Evolutionary conservation across 2,113 vertebrate species (phyloP).

Genomic region (Crocuta crocuta): DNA sequence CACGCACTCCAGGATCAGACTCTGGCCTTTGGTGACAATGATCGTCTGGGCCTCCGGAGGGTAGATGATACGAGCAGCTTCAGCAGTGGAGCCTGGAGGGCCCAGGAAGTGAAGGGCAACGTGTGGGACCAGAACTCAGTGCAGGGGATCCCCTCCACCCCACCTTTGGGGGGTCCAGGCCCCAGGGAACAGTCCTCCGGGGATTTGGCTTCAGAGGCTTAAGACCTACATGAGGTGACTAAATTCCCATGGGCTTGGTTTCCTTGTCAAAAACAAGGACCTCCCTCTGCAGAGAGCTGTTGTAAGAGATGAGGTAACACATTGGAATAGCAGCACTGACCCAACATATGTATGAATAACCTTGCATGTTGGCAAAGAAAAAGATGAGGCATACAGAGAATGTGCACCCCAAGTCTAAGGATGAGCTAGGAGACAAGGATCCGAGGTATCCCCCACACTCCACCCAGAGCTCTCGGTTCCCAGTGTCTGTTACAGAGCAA

Average conservation of each 20-base stretch:
- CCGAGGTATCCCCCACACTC: neutral
- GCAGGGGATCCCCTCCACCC: neutral
- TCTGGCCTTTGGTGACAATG: conserved; percentile 97
- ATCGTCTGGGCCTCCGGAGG: conserved; percentile 95
- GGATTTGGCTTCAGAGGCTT: neutral
- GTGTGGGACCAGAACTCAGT: neutral
- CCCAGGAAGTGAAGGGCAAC: neutral
- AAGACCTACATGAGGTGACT: neutral
- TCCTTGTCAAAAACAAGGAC: neutral
- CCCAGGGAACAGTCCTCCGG: neutral
- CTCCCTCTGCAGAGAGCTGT: neutral
- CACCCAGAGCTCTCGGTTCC: neutral
- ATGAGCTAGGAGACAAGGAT: neutral
- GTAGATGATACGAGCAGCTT: conserved; percentile 97
- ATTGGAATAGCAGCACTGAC: rapidly evolving
- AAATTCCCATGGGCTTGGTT: neutral
- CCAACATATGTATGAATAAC: neutral
- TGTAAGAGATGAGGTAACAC: neutral
- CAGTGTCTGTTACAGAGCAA: too few species aligned
- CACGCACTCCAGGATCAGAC: conserved; percentile 96
- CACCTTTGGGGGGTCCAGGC: too few species aligned
- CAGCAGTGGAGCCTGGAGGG: conserved; percentile 92
- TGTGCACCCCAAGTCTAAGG: neutral
- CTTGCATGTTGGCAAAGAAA: neutral
- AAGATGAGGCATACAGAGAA: neutral